Conservation (phyloP, 2,797 vertebrate genomes). For the Knipowitschia caucasica region DNA sequence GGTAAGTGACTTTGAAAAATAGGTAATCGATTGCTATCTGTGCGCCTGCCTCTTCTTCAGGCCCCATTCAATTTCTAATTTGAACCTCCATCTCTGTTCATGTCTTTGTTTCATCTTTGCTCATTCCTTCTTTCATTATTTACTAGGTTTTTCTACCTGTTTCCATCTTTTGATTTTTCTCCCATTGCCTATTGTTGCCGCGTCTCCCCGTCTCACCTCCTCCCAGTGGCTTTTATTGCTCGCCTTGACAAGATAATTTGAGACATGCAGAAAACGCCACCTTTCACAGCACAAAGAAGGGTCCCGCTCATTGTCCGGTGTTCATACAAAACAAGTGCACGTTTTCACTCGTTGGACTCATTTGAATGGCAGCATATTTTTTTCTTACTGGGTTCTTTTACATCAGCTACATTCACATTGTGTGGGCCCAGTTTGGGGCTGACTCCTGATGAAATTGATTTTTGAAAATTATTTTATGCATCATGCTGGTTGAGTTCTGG, state of each 20-base stretch:
- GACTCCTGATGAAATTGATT: background rate
- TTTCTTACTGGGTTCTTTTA: background rate
- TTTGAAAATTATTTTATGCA: too few relatives aligned
- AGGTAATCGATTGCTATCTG: conserved; percentile 85
- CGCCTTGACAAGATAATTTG: conserved; percentile 79
- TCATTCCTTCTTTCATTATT: conserved; percentile 47
- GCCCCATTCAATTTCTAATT: conserved; percentile 11
- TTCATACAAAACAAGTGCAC: conserved; percentile 8
- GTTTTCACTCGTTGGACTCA: background rate
- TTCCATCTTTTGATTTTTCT: conserved; percentile 2
- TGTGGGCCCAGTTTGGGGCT: background rate
- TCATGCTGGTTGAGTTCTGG: background rate
- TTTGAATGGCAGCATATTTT: background rate
- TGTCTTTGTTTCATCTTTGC: conserved; percentile 33
- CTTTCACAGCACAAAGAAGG: conserved; percentile 68
- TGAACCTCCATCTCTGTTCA: conserved; percentile 6
- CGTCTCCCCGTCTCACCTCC: conserved; percentile 13
- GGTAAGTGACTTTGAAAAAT: conserved; percentile 95
- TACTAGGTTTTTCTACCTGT: conserved; percentile 3
- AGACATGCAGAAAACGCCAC: conserved; percentile 68
- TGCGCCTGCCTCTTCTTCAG: conserved; percentile 10
- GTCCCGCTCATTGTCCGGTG: conserved; percentile 55
- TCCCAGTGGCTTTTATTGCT: conserved; percentile 48
- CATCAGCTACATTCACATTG: background rate
- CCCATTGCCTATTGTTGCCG: background rate